Evolutionary conservation across 2,888 invertebrate species (phyloP).

Genomic region (Callimorpha dominula): DNA sequence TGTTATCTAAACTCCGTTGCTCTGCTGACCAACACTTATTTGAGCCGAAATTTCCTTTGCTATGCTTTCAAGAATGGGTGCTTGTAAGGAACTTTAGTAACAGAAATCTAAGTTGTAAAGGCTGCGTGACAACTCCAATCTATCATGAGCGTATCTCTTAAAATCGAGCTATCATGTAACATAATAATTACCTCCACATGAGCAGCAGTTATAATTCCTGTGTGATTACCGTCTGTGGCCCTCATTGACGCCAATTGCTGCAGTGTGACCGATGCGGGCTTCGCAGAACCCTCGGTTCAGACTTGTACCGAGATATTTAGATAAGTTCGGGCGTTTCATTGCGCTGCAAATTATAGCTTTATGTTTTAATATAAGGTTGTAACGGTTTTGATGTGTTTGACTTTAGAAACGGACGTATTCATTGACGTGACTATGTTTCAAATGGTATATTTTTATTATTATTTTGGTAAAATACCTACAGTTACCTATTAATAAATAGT

Average conservation of each 20-base stretch:
- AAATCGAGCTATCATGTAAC: conserved; percentile 14
- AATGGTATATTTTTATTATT: background rate
- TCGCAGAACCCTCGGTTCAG: conserved; percentile 31
- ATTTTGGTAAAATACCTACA: background rate
- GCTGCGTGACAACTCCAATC: conserved; percentile 17
- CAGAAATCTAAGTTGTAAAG: background rate
- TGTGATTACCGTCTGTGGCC: conserved; percentile 45
- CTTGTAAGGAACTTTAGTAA: background rate
- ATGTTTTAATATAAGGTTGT: conserved; percentile 30
- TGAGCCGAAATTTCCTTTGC: too few species aligned
- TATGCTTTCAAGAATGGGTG: too few species aligned
- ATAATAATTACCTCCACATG: conserved; percentile 23
- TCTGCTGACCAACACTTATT: too few species aligned
- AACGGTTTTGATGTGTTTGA: conserved; percentile 23
- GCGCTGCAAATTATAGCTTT: conserved; percentile 45
- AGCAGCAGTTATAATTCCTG: conserved; percentile 28
- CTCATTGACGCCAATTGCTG: conserved; percentile 54
- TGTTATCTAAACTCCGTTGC: too few species aligned
- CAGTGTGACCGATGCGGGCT: conserved; percentile 51
- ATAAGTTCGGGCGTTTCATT: conserved; percentile 47
- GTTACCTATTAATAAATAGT: too few species aligned
- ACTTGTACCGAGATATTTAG: conserved; percentile 36
- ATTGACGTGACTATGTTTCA: background rate
- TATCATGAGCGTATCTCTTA: conserved; percentile 3
- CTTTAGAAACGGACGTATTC: conserved; percentile 13